phyloP scores from a whole-genome alignment of 2,888 invertebrate species.

The Omphaloscelis lunosa region DNA sequence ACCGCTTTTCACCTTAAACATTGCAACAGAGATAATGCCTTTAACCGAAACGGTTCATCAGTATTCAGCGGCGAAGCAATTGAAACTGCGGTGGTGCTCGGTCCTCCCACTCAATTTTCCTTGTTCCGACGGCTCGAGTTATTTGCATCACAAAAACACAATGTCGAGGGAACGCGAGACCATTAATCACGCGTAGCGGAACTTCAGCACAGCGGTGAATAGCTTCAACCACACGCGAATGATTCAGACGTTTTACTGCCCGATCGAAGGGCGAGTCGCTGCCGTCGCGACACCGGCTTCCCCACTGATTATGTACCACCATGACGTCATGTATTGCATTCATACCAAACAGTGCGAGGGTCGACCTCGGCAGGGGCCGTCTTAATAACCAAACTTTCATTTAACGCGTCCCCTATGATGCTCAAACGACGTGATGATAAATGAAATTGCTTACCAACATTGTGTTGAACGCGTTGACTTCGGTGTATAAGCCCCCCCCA shows the following conservation, averaged over 20 bases:
- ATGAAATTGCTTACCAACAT: slow-evolving; percentile 27
- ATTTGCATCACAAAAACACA: slow-evolving; percentile 91
- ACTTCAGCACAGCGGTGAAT: slow-evolving; percentile 85
- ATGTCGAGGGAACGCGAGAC: slow-evolving; percentile 88
- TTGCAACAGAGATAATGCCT: slow-evolving; percentile 83
- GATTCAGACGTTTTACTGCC: slow-evolving; percentile 85
- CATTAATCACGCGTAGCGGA: slow-evolving; percentile 89
- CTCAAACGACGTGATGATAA: slow-evolving; percentile 33
- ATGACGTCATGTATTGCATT: slow-evolving; percentile 63
- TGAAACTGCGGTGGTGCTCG: slow-evolving; percentile 88
- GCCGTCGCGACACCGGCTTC: slow-evolving; percentile 49
- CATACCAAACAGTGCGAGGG: slow-evolving; percentile 21
- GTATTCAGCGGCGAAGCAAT: slow-evolving; percentile 89
- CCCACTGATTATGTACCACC: slow-evolving; percentile 55
- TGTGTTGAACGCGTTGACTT: slow-evolving; percentile 4
- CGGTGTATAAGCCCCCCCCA: not conserved
- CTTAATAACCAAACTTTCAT: slow-evolving; percentile 26
- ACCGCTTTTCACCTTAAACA: slow-evolving; percentile 76
- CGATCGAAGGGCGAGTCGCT: slow-evolving; percentile 77
- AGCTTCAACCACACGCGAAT: slow-evolving; percentile 88
- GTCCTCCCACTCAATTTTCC: slow-evolving; percentile 89
- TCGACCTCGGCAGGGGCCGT: slow-evolving; percentile 12
- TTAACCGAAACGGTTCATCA: slow-evolving; percentile 87
- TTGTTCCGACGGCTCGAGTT: slow-evolving; percentile 89
- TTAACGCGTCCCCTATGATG: slow-evolving; percentile 10